These are phyloP conservation scores for Cetoscarus ocellatus DNA, from an alignment of 2,797 vertebrate genomes.

Conservation along the genomic window DNA sequence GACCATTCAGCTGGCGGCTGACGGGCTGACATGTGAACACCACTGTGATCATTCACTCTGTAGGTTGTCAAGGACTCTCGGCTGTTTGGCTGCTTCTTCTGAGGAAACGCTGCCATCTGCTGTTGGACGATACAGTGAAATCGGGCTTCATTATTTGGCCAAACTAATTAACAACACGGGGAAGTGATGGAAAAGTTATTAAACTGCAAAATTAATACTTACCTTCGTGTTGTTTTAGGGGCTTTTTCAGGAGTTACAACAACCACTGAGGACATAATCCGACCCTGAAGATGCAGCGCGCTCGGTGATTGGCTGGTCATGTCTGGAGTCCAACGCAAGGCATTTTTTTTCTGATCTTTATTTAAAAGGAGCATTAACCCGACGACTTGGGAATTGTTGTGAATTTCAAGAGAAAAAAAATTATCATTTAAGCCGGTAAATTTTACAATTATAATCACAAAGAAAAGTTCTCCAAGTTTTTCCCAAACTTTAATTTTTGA, in stretches of 20 bases:
- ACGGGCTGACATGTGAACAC: constrained; percentile 53
- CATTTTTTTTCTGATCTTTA: too few relatives aligned
- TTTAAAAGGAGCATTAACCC: too few relatives aligned
- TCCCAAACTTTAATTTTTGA: too few relatives aligned
- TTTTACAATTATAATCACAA: too few relatives aligned
- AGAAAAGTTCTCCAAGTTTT: too few relatives aligned
- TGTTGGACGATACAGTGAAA: not conserved
- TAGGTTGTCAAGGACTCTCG: constrained; percentile 40
- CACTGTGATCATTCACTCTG: constrained; percentile 55
- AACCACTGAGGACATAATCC: too few relatives aligned
- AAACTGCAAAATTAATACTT: too few relatives aligned
- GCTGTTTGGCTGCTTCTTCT: constrained; percentile 2
- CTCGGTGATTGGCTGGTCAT: constrained; percentile 31
- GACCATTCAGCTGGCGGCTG: constrained; percentile 37
- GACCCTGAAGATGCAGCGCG: rapidly evolving
- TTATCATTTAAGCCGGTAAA: too few relatives aligned
- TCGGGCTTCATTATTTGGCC: not conserved
- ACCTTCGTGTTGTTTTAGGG: not conserved
- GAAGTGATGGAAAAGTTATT: not conserved
- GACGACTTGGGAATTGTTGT: too few relatives aligned
- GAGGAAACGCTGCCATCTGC: constrained; percentile 69
- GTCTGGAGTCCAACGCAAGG: constrained; percentile 23
- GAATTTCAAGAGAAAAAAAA: too few relatives aligned
- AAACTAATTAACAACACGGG: not conserved
- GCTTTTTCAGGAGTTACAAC: rapidly evolving